Evolutionary conservation across 1,140 invertebrate species (phyloP).

Genomic region (Habropoda laboriosa): DNA sequence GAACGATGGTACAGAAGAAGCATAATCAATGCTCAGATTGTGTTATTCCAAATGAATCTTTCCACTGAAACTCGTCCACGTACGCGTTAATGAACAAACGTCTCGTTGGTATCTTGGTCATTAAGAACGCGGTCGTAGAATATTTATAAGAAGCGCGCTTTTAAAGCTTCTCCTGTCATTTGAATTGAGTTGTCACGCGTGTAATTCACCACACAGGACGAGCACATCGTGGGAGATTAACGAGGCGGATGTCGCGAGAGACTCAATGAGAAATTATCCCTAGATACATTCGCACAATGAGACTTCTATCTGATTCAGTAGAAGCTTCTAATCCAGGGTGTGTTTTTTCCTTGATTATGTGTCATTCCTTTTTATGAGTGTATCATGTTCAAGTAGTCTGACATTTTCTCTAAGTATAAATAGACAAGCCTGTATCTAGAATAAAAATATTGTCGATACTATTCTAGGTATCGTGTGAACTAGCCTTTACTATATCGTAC

Average conservation of each 20-base stretch:
- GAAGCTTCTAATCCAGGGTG: too few relatives aligned
- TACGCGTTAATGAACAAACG: conserved; percentile 24
- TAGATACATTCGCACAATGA: neutral
- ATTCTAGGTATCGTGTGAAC: too few relatives aligned
- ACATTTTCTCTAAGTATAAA: too few relatives aligned
- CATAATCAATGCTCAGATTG: conserved; percentile 22
- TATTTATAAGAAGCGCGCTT: conserved; percentile 58
- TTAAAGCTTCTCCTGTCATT: conserved; percentile 42
- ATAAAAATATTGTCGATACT: too few relatives aligned
- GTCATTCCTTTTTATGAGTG: too few relatives aligned
- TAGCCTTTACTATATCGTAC: too few relatives aligned
- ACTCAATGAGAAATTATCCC: conserved; percentile 17
- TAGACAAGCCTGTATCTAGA: too few relatives aligned
- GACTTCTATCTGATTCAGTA: neutral
- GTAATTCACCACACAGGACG: conserved; percentile 36
- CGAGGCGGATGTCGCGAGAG: conserved; percentile 11
- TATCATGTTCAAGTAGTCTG: too few relatives aligned
- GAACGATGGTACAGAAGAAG: too few relatives aligned
- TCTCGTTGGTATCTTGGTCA: conserved; percentile 28
- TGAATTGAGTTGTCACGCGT: conserved; percentile 55
- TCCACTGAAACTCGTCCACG: neutral
- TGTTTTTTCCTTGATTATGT: too few relatives aligned
- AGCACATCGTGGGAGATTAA: conserved; percentile 40
- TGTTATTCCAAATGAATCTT: neutral
- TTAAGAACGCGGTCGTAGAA: conserved; percentile 38